phyloP scores from a whole-genome alignment of 2,113 vertebrate species.

The Notothenia coriiceps region DNA sequence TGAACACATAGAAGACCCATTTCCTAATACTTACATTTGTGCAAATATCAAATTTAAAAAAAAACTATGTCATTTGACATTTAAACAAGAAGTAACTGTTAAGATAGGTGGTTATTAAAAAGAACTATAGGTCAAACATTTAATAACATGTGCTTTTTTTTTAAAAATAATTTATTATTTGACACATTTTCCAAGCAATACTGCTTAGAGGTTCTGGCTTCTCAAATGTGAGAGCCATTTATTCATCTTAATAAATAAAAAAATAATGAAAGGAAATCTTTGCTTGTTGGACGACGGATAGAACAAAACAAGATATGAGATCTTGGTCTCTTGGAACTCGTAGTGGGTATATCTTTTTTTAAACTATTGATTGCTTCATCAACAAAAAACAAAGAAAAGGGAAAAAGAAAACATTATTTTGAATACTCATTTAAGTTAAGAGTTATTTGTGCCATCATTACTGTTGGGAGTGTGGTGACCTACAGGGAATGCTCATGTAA shows the following conservation, averaged over 20 bases:
- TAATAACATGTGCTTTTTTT: no score
- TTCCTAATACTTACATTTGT: no score
- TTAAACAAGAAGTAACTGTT: no score
- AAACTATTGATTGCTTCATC: background rate
- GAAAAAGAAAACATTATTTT: background rate
- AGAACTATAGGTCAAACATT: no score
- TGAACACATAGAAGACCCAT: background rate
- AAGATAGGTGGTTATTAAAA: no score
- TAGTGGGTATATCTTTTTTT: background rate
- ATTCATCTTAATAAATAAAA: background rate
- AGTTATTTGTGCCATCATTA: background rate
- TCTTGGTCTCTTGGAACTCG: background rate
- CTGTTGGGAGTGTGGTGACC: background rate
- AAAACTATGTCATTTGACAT: no score
- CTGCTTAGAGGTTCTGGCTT: background rate
- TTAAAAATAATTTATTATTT: background rate
- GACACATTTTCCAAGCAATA: background rate
- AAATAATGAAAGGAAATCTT: background rate
- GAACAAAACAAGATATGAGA: background rate
- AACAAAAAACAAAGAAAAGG: background rate
- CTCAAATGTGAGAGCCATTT: background rate
- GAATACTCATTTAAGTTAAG: background rate
- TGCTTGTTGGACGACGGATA: background rate
- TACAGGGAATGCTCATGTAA: background rate
- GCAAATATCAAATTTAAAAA: no score